Evolutionary conservation across 2,113 vertebrate species (phyloP), one percentile per base, ranked within the genome.

Genomic region (Plotosus lineatus): DNA sequence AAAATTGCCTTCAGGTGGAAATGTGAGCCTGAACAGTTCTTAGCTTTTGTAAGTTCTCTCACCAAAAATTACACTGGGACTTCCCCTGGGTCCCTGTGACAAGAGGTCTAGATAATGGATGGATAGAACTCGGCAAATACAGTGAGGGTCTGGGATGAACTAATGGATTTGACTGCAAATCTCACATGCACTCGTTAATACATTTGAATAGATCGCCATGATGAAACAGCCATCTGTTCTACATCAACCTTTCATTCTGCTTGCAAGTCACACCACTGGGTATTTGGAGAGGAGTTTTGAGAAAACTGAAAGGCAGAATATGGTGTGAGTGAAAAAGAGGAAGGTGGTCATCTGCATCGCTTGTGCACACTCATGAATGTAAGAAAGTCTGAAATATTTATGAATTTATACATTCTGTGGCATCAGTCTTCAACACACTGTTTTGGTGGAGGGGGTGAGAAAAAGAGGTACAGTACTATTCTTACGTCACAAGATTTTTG

Each of bases 331-430:
- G 7, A 21, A 23, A 21, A 19, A 72, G 21, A 73, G 50, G 53
- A 40, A 33, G 56, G 69, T 61, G 42, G 55, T 40, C 31, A 28
- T 28, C 69, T 38, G 21, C 44, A 23, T 63, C 53, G 17, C 69
- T n/a, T 1, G 31, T 50, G 26, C 31, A 80, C 69, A 79, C 50
- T 65, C 65, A 75, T 69, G 61, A 69, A 58, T 8, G 51, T 36
- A 58, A 48, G 40, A 42, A 55, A 8, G 4, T 48, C 46, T 77
- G 12, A 76, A 75, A 75, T 75, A 81, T 75, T 75, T 58, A 75
- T 75, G n/a, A 10, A 71, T 17, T 6, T 14, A 40, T 6, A 56
- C 12, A 19, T 21, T 21, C 4, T 38, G 2, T n/a, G 28, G 11
- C 44, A 48, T 38, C 63, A n/a, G 68, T 38, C 79, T 28, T 8